Percentiles rank a stretch among this genome's conserved stretches.
Evolutionary conservation across 2,888 invertebrate species (phyloP).

Genomic region (Sarcophaga carnaria): DNA sequence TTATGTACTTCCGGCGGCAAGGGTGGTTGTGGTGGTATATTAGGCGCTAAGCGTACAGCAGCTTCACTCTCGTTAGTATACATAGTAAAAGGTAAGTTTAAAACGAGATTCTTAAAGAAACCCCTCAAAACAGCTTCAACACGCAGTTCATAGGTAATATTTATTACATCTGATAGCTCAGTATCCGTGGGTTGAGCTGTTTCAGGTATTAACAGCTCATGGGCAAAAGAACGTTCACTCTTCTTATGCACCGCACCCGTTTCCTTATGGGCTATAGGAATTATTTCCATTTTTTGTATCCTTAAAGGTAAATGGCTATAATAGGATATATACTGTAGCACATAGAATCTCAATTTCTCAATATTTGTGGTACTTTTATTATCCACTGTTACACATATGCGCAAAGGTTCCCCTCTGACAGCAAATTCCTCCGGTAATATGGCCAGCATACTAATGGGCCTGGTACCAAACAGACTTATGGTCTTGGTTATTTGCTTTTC

Average conservation of each 20-base stretch:
- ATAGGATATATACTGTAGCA: constrained; percentile 78
- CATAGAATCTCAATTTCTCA: constrained; percentile 80
- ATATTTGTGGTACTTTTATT: constrained; percentile 80
- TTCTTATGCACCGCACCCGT: constrained; percentile 81
- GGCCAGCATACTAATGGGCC: constrained; percentile 79
- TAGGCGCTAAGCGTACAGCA: constrained; percentile 61
- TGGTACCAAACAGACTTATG: constrained; percentile 79
- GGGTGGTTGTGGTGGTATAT: constrained; percentile 72
- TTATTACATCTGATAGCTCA: constrained; percentile 76
- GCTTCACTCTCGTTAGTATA: constrained; percentile 74
- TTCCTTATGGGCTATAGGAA: constrained; percentile 79
- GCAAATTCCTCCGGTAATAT: constrained; percentile 77
- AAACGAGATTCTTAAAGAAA: constrained; percentile 80
- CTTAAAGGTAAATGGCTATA: constrained; percentile 78
- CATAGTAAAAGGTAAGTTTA: constrained; percentile 78
- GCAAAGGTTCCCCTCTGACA: constrained; percentile 78
- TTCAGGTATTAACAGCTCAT: constrained; percentile 79
- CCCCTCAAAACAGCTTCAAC: constrained; percentile 81
- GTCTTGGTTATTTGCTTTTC: constrained; percentile 79
- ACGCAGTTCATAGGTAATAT: constrained; percentile 78
- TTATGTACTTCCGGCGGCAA: constrained; percentile 59
- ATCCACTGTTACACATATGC: constrained; percentile 79
- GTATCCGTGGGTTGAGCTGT: constrained; percentile 79
- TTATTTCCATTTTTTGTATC: constrained; percentile 77
- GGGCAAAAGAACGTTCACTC: constrained; percentile 80